These are phyloP conservation scores for Drosophila suzukii DNA, from an alignment of 1,140 invertebrate genomes.

Conservation along the genomic window DNA sequence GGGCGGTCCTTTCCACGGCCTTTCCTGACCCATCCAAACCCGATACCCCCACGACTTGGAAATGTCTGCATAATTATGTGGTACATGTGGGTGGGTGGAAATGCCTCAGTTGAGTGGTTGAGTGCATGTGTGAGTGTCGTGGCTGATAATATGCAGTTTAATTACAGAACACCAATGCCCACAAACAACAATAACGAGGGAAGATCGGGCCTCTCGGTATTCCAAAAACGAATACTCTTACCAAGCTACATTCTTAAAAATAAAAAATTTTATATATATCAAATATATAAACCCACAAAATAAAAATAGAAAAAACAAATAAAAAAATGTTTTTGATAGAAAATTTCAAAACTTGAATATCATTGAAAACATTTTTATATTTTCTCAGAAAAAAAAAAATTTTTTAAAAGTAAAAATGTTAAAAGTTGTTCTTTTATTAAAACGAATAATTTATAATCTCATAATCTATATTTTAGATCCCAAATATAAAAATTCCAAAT, in stretches of 20 bases:
- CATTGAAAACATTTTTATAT: too few species aligned
- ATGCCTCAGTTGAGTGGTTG: slow-evolving; percentile 17
- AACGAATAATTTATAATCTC: too few species aligned
- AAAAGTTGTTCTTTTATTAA: too few species aligned
- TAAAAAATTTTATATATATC: background rate
- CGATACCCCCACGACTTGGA: slow-evolving; percentile 19
- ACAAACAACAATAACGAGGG: slow-evolving; percentile 71
- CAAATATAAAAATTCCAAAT: too few species aligned
- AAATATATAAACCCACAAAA: background rate
- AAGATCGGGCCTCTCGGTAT: background rate
- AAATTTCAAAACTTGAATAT: too few species aligned
- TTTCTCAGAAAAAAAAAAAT: too few species aligned
- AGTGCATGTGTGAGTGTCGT: slow-evolving; percentile 24
- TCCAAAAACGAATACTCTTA: slow-evolving; percentile 42
- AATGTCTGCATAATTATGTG: slow-evolving; percentile 76
- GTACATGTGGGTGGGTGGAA: slow-evolving; percentile 12
- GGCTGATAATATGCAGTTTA: slow-evolving; percentile 77
- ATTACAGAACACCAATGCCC: slow-evolving; percentile 66
- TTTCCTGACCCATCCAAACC: background rate
- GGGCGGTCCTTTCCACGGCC: slow-evolving; percentile 33
- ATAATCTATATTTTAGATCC: too few species aligned
- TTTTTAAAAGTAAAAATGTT: too few species aligned
- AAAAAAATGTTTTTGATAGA: too few species aligned
- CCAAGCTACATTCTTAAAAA: too few species aligned
- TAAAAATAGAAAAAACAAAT: background rate